These are phyloP conservation scores for Siderastrea siderea DNA, from an alignment of 92 coral and sea anemone species.

Conservation along the genomic window DNA sequence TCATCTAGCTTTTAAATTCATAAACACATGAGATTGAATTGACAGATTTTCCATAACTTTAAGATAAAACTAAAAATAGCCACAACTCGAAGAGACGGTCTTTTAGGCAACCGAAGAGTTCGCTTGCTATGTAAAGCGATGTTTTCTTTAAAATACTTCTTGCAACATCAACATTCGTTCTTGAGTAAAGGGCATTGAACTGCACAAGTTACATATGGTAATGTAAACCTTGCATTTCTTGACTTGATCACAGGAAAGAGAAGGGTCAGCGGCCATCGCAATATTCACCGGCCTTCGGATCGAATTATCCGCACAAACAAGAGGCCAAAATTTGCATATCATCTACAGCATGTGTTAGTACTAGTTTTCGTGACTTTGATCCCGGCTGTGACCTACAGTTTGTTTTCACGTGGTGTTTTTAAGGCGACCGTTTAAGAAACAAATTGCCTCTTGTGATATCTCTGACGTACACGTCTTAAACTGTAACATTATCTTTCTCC, in stretches of 20 bases:
- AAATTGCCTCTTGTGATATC: slow-evolving; percentile 54
- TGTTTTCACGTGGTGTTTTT: slow-evolving; percentile 30
- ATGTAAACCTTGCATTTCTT: background rate
- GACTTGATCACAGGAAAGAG: background rate
- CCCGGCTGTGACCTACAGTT: background rate
- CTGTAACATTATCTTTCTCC: slow-evolving; percentile 27
- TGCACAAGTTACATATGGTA: background rate
- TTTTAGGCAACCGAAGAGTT: background rate
- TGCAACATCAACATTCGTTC: no score
- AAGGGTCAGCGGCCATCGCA: background rate
- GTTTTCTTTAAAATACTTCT: background rate
- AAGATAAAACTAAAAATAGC: slow-evolving; percentile 44
- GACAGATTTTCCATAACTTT: slow-evolving; percentile 38
- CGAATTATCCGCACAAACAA: background rate
- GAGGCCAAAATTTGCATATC: slow-evolving; percentile 28
- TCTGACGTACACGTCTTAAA: slow-evolving; percentile 37
- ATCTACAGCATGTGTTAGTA: background rate
- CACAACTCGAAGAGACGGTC: background rate
- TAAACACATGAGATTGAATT: slow-evolving; percentile 42
- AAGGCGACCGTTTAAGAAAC: slow-evolving; percentile 50
- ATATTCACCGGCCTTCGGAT: background rate
- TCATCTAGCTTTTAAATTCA: slow-evolving; percentile 34
- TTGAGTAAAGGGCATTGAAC: no score
- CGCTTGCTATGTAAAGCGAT: background rate
- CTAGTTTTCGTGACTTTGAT: slow-evolving; percentile 19